Conservation (phyloP, 2,113 vertebrate species). For the Acrocephalus arundinaceus region DNA sequence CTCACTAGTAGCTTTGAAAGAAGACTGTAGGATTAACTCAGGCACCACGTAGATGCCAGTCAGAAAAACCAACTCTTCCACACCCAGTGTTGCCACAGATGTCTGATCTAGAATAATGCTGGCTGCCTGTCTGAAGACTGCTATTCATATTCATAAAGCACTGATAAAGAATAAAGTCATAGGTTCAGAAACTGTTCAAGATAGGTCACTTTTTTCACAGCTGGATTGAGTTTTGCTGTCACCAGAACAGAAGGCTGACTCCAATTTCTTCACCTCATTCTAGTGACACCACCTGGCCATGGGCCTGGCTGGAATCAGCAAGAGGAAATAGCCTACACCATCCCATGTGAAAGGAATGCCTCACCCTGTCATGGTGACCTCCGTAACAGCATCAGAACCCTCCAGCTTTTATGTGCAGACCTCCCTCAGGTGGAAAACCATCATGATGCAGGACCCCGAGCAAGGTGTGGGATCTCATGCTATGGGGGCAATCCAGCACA, state of each 20-base stretch:
- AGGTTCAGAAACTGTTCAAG: not conserved
- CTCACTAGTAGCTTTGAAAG: not conserved
- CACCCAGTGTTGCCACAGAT: not conserved
- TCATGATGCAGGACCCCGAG: accelerated
- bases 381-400: not conserved
- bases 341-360: not conserved
- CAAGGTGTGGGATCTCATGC: not conserved
- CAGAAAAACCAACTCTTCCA: not conserved
- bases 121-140: not conserved
- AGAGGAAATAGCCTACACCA: not conserved
- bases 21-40: not conserved
- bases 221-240: not conserved
- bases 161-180: not conserved
- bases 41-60: not conserved
- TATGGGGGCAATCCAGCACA: not conserved
- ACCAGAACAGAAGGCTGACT: not conserved
- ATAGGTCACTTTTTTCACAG: not conserved
- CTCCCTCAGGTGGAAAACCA: not conserved
- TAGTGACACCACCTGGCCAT: accelerated
- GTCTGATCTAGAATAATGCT: not conserved
- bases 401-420: not conserved
- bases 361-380: not conserved
- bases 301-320: not conserved
- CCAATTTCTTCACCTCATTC: not conserved
- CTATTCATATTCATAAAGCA: not conserved